Percentiles rank a stretch among this genome's conserved stretches.
Conservation (phyloP, 1,140 invertebrate genomes). For the Cotesia glomerata region DNA sequence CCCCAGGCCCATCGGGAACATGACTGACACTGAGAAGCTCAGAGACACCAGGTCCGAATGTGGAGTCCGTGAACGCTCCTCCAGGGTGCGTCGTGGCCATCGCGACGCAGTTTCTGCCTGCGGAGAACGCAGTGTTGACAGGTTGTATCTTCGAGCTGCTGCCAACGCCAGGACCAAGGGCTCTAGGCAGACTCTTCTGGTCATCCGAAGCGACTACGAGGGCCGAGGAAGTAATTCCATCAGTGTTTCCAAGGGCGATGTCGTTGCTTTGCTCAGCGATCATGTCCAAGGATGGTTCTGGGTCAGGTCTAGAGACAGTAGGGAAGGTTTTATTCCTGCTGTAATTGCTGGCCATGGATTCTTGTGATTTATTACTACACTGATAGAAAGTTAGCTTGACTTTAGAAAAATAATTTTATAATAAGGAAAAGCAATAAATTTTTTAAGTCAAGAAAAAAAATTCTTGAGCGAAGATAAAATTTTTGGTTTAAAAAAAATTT, state of each 20-base stretch:
- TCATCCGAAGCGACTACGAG: conserved; percentile 72
- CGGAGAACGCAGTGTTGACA: conserved; percentile 72
- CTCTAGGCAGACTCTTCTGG: conserved; percentile 69
- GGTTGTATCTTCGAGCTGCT: conserved; percentile 70
- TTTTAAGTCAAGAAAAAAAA: too few species aligned
- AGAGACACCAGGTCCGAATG: conserved; percentile 62
- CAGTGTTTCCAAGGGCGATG: conserved; percentile 74
- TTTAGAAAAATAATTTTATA: too few species aligned
- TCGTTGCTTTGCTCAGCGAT: conserved; percentile 70
- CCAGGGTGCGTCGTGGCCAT: conserved; percentile 52
- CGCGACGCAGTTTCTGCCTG: conserved; percentile 63
- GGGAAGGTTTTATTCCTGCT: conserved; percentile 79
- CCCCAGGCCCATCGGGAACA: conserved; percentile 72
- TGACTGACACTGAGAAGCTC: conserved; percentile 75
- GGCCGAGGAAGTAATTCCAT: conserved; percentile 65
- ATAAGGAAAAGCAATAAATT: too few species aligned
- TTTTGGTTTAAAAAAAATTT: too few species aligned
- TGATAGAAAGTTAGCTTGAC: too few species aligned
- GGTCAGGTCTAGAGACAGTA: conserved; percentile 71
- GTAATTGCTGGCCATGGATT: conserved; percentile 76
- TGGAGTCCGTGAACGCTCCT: conserved; percentile 38
- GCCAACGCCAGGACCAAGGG: conserved; percentile 57
- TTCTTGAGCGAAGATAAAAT: too few species aligned
- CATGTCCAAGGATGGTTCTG: conserved; percentile 73
- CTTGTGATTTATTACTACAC: conserved; percentile 59